Percentiles rank a stretch among this genome's conserved stretches.
phyloP scores from a whole-genome alignment of 2,888 invertebrate species.

The Yponomeuta plumbellus region DNA sequence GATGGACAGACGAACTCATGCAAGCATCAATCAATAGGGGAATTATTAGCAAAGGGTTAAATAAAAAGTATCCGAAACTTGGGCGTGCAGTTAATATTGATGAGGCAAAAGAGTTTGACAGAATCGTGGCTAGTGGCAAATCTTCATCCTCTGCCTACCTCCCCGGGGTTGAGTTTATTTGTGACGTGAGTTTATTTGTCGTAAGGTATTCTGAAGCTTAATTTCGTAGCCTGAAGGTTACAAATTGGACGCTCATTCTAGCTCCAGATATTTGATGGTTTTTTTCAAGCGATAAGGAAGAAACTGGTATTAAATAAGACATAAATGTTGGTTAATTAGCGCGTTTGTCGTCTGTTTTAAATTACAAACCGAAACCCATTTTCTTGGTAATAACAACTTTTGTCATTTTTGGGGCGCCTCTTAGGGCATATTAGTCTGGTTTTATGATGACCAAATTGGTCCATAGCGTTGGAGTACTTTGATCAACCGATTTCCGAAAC shows the following conservation, averaged over 20 bases:
- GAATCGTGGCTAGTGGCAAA: too few relatives aligned
- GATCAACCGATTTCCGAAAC: constrained; percentile 5
- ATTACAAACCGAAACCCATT: background rate
- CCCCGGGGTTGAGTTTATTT: too few relatives aligned
- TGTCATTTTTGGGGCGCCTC: constrained; percentile 1
- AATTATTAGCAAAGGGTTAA: too few relatives aligned
- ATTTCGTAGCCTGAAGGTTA: background rate
- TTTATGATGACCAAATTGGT: constrained; percentile 3
- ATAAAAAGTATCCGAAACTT: too few relatives aligned
- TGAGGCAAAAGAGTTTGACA: too few relatives aligned
- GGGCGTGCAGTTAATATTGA: too few relatives aligned
- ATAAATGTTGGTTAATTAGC: constrained; percentile 32
- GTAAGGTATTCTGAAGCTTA: background rate
- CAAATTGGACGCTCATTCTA: constrained; percentile 38
- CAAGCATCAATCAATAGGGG: too few relatives aligned
- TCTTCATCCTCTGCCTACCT: too few relatives aligned
- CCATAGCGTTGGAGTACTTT: background rate
- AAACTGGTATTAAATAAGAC: constrained; percentile 32
- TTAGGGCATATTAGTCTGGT: background rate
- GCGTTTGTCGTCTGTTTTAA: background rate
- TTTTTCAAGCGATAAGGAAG: constrained; percentile 37
- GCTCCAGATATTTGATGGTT: constrained; percentile 46
- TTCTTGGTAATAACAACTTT: constrained; percentile 1
- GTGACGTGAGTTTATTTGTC: too few relatives aligned
- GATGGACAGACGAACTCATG: too few relatives aligned